These are phyloP conservation scores for Pristionchus exspectatus DNA, from an alignment of 2,888 invertebrate species.

Conservation along the genomic window DNA sequence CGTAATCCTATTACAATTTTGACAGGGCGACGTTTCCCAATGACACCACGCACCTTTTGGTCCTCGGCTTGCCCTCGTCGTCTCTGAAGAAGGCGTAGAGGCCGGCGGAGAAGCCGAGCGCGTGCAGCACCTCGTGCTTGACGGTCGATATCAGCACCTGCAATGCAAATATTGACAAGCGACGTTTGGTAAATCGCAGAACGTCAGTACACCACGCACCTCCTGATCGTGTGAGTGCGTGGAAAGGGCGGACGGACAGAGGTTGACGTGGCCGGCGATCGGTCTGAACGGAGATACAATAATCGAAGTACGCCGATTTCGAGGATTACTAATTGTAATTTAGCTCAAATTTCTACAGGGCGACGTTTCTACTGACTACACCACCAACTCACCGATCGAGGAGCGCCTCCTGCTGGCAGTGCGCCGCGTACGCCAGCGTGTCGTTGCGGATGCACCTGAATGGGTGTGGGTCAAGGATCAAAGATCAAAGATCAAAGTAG, in stretches of 20 bases:
- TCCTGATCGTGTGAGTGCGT: slow-evolving; percentile 90
- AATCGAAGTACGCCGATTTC: neutral
- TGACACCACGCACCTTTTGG: slow-evolving; percentile 70
- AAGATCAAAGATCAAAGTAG: neutral
- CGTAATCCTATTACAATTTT: neutral
- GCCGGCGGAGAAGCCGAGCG: slow-evolving; percentile 96
- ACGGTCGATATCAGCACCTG: slow-evolving; percentile 89
- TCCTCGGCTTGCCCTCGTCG: slow-evolving; percentile 83
- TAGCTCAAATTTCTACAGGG: neutral
- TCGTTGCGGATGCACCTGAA: slow-evolving; percentile 90
- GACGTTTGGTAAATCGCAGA: slow-evolving; percentile 22
- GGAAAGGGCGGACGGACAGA: slow-evolving; percentile 95
- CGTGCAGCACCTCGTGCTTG: slow-evolving; percentile 98
- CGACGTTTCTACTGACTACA: neutral
- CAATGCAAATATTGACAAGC: neutral
- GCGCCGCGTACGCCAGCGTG: slow-evolving; percentile 94
- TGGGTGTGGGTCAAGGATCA: neutral
- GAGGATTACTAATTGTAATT: neutral
- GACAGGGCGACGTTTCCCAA: neutral
- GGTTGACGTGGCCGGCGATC: slow-evolving; percentile 97
- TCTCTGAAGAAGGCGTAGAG: slow-evolving; percentile 97
- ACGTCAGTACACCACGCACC: slow-evolving; percentile 80
- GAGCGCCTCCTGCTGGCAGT: slow-evolving; percentile 95
- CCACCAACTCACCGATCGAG: slow-evolving; percentile 85
- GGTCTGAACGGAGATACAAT: slow-evolving; percentile 82